Base-by-base conservation (phyloP, 2,797 vertebrate genomes). In the Danionella dracula region DNA sequence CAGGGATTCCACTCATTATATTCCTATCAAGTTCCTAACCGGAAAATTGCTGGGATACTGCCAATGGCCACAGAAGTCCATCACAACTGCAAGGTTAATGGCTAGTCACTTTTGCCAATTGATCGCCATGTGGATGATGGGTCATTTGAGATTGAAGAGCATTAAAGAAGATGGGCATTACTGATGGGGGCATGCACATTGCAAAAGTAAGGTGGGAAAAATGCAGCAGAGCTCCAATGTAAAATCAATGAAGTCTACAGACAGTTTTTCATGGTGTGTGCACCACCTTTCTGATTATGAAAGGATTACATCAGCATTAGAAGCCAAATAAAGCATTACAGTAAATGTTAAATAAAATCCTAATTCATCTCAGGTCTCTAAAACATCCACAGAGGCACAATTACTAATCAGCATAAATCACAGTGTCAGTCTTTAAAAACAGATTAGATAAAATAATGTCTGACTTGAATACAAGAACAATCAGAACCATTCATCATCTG, bases 1-100 rank as follows among this genome's bases (percentile, higher is more conserved):
- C 42, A 53, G 58, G 70, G 69, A 75, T 75, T 71, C 62, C 10
- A 44, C 55, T 70, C 79, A 69, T 84, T 44, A 45, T 64, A 78
- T 78, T 65, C 69, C 71, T 55, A 81, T 83, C 77, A 82, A 78
- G 75, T 72, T 62, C 44, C 16, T 19, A 72, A 66, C n/a, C 1
- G 37, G 63, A 76, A 69, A 38, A 79, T 60, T 13, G 63, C 70
- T 40, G 5, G 55, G 62, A 72, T 66, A 76, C 45, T 32, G 10
- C 72, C 68, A 72, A 61, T 68, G 75, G 81, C 70, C 42, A 29
- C 63, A 62, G 49, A 81, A 75, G 70, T 77, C 77, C 75, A 78
- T 79, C 68, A 78, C 71, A 69, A 68, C 76, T 73, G 81, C 83
- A 86, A 87, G 85, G 83, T 85, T 86, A 85, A 87, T 86, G 72